Conservation (phyloP, 2,888 invertebrate genomes). For the Phytoseiulus persimilis region DNA sequence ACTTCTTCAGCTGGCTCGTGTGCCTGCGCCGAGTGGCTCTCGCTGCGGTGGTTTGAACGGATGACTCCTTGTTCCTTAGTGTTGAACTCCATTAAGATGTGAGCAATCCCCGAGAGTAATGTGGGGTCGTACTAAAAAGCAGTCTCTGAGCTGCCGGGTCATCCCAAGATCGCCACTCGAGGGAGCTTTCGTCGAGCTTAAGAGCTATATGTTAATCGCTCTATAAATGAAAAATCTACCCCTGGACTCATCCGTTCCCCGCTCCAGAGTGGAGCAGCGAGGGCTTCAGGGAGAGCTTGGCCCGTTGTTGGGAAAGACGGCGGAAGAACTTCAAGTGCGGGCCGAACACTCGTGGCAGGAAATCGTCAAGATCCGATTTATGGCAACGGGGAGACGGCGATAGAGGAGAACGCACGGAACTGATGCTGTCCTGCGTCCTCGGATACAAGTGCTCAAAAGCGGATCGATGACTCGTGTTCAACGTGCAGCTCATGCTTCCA, state of each 20-base stretch:
- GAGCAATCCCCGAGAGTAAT: not conserved
- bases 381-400: too few species aligned
- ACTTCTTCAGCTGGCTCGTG: not conserved
- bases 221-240: not conserved
- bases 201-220: not conserved
- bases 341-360: too few species aligned
- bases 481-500: not conserved
- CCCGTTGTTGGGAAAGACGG: too few species aligned
- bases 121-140: not conserved
- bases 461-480: not conserved
- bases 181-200: too few species aligned
- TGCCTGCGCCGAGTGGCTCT: not conserved
- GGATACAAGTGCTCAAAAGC: not conserved
- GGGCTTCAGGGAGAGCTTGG: too few species aligned
- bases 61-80: not conserved
- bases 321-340: too few species aligned
- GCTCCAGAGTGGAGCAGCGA: not conserved
- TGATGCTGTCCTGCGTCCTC: not conserved
- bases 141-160: not conserved
- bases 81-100: not conserved
- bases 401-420: too few species aligned
- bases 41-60: not conserved
- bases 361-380: too few species aligned
- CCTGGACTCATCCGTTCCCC: not conserved
- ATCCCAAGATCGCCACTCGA: too few species aligned